Evolutionary conservation across 1,140 invertebrate species (phyloP), one percentile per base, ranked within the genome.

Genomic region (Lethrus apterus): DNA sequence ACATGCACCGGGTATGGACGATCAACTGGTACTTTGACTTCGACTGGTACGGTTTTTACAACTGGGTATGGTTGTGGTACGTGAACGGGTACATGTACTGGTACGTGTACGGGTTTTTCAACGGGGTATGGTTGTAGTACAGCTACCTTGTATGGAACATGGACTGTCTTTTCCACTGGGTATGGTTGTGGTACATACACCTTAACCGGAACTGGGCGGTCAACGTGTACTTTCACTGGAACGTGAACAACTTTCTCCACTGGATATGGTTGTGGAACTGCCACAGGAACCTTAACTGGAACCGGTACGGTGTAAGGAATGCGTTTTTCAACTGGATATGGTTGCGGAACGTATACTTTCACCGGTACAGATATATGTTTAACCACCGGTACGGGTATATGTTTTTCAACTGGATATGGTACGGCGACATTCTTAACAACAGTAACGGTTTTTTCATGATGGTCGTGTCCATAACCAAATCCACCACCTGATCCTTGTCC

Each of bases 201-300:
- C 53, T 76, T 77, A 44, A 79, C 73, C 31, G 79, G 78, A 51
- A 80, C 74, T 1, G 74, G 77, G 58, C 76, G 74, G 49, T 81
- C 78, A 20, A 81, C 74, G 33, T 72, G 80, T 18, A 85, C 81
- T 57, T 84, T 78, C 2, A 84, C 81, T 31, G 80, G 74, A 59
- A 79, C 78, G 47, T 81, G 83, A n/a, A 84, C 75, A 26, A 75
- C 73, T 63, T 84, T 84, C 58, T 84, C 82, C 0, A 86, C 81
- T 21, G 81, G 79, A 41, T 79, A 77, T 1, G 83, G 83, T 23
- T 81, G 74, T 44, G 73, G 73, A 19, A 83, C 75, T 54, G 79
- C 77, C 41, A 83, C 77, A 23, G 71, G 69, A 2, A 74, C 73
- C 15, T 73, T 66, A 1, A 75, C 67, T 9, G 75, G 74, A 19